Conservation (phyloP, 1,140 invertebrate genomes). For the Sogatella furcifera region DNA sequence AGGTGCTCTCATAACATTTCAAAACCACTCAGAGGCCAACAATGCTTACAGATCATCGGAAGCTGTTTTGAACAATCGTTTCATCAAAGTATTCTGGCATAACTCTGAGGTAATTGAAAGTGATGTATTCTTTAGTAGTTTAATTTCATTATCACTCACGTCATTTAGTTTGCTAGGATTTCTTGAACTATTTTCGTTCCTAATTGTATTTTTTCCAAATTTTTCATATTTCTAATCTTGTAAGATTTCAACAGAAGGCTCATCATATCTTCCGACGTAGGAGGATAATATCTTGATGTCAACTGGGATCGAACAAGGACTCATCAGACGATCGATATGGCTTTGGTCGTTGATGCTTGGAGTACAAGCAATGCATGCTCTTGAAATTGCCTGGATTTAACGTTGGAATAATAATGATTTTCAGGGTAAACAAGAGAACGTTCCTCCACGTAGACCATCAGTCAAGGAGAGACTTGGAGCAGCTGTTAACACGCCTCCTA, state of each 20-base stretch:
- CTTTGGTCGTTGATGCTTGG: no score
- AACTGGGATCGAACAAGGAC: no score
- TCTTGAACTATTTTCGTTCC: background rate
- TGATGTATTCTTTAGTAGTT: no score
- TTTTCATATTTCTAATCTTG: no score
- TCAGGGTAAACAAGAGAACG: conserved; percentile 45
- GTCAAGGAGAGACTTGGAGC: conserved; percentile 40
- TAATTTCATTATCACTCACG: background rate
- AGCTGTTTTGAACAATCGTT: conserved; percentile 90
- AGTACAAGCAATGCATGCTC: no score
- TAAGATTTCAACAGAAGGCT: no score
- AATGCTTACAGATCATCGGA: conserved; percentile 89
- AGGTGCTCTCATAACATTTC: conserved; percentile 85
- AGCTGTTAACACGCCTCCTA: conserved; percentile 30
- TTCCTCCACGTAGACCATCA: conserved; percentile 35
- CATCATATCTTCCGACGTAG: no score
- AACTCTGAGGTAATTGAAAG: conserved; percentile 30
- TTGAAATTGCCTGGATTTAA: no score
- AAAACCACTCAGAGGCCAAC: conserved; percentile 76
- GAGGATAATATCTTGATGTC: no score
- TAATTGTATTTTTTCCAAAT: no score
- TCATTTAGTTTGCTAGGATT: background rate
- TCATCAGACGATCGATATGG: no score
- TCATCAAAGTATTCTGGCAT: conserved; percentile 77
- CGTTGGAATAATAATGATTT: background rate